Evolutionary conservation across 1,140 invertebrate genomes (phyloP).

Genomic region (Diorhabda sublineata): DNA sequence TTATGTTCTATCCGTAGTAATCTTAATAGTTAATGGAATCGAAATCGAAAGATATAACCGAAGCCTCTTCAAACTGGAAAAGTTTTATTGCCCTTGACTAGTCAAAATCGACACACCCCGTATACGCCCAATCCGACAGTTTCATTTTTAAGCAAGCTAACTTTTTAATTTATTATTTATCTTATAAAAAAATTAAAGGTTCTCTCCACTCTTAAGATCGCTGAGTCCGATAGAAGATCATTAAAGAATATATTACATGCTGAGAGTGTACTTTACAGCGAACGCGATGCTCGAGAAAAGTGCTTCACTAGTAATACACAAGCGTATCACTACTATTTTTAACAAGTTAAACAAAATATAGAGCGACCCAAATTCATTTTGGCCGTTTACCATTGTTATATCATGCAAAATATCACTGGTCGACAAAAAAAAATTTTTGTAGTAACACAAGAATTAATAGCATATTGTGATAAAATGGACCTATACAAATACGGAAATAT

Average conservation of each 20-base stretch:
- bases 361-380: no score
- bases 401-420: no score
- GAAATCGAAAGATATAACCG: conserved; percentile 3
- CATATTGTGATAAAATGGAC: no score
- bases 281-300: conserved; percentile 17
- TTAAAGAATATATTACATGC: conserved; percentile 40
- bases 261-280: conserved; percentile 31
- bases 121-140: conserved; percentile 22
- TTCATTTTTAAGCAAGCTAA: conserved; percentile 22
- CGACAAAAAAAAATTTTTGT: no score
- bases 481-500: no score
- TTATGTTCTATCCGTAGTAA: conserved; percentile 1
- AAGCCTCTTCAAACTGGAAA: conserved; percentile 6
- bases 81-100: conserved; percentile 17
- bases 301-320: conserved; percentile 5
- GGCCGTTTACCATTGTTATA: no score
- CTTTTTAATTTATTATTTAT: conserved; percentile 31
- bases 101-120: conserved; percentile 21
- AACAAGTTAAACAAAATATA: background rate
- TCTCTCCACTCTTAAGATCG: conserved; percentile 32
- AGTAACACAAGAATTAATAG: no score
- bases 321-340: background rate
- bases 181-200: conserved; percentile 29
- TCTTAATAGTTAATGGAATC: conserved; percentile 13
- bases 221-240: conserved; percentile 36